Conservation (phyloP, 2,113 vertebrate species). For the Irena cyanogastra region DNA sequence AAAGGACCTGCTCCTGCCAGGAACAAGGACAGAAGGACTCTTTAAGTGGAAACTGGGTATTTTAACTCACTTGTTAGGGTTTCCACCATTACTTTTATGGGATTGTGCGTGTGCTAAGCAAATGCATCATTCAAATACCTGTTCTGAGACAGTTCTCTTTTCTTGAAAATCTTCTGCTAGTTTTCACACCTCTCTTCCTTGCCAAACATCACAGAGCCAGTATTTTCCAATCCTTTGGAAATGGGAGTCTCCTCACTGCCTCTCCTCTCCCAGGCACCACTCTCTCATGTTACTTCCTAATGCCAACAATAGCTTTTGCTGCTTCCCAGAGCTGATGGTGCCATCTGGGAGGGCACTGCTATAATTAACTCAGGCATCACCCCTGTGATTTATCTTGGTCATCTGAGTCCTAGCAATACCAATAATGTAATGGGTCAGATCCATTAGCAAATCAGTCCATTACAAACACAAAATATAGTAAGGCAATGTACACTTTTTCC, state of each 20-base stretch:
- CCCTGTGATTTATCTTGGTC: not conserved
- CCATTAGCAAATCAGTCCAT: not conserved
- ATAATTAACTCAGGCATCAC: constrained; percentile 27
- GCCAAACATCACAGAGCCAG: rapidly evolving
- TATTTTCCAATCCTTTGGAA: not conserved
- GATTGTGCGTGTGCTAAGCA: not conserved
- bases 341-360: not conserved
- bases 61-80: not conserved
- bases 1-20: not conserved
- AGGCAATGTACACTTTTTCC: not conserved
- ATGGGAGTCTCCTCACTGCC: not conserved
- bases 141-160: not conserved
- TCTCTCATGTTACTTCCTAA: not conserved
- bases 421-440: not conserved
- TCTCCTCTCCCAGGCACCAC: not conserved
- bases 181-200: not conserved
- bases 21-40: not conserved
- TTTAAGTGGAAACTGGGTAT: not conserved
- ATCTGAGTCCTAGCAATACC: not conserved
- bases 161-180: not conserved
- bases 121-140: not conserved
- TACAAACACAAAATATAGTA: not conserved
- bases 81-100: not conserved
- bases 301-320: not conserved
- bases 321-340: not conserved